Evolutionary conservation across 2,113 vertebrate genomes (phyloP).

Genomic region (Eolophus roseicapilla): DNA sequence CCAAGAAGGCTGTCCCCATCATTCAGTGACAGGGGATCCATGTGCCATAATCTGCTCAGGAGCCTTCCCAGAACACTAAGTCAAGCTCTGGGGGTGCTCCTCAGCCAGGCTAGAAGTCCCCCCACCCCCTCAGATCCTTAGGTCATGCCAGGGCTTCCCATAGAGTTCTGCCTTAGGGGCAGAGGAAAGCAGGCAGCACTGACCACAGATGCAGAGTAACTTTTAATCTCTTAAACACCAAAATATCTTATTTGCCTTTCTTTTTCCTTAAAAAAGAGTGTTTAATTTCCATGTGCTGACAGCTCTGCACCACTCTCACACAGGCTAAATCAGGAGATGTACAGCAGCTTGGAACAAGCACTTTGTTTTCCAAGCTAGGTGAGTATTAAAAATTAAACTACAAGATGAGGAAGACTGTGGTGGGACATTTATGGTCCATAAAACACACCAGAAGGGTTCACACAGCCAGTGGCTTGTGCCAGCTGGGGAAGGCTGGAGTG

Average conservation of each 20-base stretch:
- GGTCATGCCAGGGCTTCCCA: neutral
- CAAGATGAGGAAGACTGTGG: fast-evolving
- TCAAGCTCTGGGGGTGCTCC: neutral
- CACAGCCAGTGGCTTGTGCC: neutral
- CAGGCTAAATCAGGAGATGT: fast-evolving
- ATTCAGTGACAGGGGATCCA: fast-evolving
- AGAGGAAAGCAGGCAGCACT: neutral
- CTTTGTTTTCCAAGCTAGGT: neutral
- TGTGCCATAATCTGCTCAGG: no score
- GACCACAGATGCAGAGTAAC: neutral
- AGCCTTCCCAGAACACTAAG: neutral
- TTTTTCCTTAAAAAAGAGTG: neutral
- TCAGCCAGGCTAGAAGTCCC: neutral
- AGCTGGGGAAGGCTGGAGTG: neutral
- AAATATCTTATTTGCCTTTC: neutral
- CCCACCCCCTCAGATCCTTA: neutral
- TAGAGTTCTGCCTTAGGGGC: neutral
- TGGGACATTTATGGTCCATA: neutral
- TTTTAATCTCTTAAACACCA: neutral
- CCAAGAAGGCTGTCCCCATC: neutral
- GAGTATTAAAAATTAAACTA: neutral
- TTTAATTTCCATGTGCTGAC: neutral
- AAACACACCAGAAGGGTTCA: neutral
- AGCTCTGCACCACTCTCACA: neutral
- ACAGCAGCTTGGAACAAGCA: fast-evolving